Evolutionary conservation across 2,888 invertebrate species (phyloP), one percentile per base, ranked within the genome.

Genomic region (Ormia ochracea): DNA sequence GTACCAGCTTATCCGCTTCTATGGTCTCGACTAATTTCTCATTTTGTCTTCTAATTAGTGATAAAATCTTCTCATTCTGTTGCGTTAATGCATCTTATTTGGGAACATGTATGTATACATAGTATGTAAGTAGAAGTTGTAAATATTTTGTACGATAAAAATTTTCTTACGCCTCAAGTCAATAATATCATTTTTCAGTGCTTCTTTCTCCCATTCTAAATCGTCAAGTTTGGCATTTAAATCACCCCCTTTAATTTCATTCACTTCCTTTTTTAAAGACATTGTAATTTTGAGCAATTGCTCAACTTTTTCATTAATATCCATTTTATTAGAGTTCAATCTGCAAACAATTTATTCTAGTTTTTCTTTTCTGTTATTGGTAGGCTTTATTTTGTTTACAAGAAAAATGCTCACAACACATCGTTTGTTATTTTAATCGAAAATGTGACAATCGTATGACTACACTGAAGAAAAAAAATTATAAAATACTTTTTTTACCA

Each of bases 291-390:
- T 26, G 7, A 59, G 26, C n/a, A 79, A 26, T 59, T 75, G 58
- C 9, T 79, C 70, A 33, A 79, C 59, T 54, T 75, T 70, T 45
- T 58, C 52, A 4, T 70, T 58, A 45, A 79, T 54, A 75, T 79
- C 59, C 79, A 79, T 75, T 43, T 23, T 28, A 26, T n/a, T 43
- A 43, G 6, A 19, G 1, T 41, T 7, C 10, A 12, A 12, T 38
- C 9, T 31, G 5, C 6, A 21, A 26, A 9, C 3, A 19, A 21
- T 23, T 33, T 21, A 23, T 4, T 48, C 36, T 12, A 9, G 4
- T 48, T 63, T 63, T 9, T 7, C 3, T 1, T 12, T 23, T 17
- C 41, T 19, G 7, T 31, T 61, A 23, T 31, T 68, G n/a, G n/a
- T n/a, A n/a, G n/a, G n/a, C n/a, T n/a, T n/a, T n/a, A n/a, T n/a